Conservation (phyloP, 1,140 invertebrate species). For the Andricus grossulariae region DNA sequence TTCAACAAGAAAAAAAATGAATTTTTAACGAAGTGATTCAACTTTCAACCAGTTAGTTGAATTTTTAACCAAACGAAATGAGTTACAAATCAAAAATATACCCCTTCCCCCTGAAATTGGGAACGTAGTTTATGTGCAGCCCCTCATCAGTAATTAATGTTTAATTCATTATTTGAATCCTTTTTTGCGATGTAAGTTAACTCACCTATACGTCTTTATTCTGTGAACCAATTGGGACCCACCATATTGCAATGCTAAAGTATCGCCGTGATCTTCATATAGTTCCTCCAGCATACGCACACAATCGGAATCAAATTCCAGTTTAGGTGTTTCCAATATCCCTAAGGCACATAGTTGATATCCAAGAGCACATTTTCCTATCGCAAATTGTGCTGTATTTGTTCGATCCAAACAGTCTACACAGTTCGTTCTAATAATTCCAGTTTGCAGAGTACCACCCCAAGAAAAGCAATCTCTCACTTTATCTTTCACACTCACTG, state of each 20-base stretch:
- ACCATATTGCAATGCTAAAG: conserved; percentile 97
- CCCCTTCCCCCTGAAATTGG: too few species aligned
- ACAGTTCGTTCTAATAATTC: conserved; percentile 97
- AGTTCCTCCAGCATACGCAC: conserved; percentile 95
- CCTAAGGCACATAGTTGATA: conserved; percentile 90
- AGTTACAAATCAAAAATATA: too few species aligned
- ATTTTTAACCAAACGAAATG: too few species aligned
- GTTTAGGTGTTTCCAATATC: conserved; percentile 87
- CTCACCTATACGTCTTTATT: conserved; percentile 85
- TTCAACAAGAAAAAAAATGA: too few species aligned
- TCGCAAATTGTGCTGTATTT: conserved; percentile 99
- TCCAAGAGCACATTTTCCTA: conserved; percentile 96
- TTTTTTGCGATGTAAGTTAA: background rate
- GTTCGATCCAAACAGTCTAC: conserved; percentile 99
- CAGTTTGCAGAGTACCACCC: conserved; percentile 85
- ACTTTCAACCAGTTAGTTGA: too few species aligned
- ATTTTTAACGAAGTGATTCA: too few species aligned
- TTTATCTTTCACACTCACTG: conserved; percentile 52
- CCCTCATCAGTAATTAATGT: background rate
- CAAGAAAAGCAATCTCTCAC: conserved; percentile 58
- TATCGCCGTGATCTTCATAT: conserved; percentile 99
- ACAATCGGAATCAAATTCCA: conserved; percentile 97
- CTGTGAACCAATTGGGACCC: conserved; percentile 98
- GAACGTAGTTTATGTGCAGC: too few species aligned
- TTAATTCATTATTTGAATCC: background rate